Evolutionary conservation across 2,113 vertebrate genomes (phyloP).

Genomic region (rabbit (Oryctolagus cuniculus)): mOryCun1.1 NC_091436.1:41632501-41633000

Average conservation of each 20-base stretch:
- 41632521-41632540: too few species aligned
- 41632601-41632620: background rate
- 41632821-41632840: background rate
- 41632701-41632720: background rate
- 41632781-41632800: background rate
- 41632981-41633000: background rate
- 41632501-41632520: too few species aligned
- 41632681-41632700: background rate
- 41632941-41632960: background rate
- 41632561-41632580: too few species aligned
- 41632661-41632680: background rate
- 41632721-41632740: background rate
- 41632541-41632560: too few species aligned
- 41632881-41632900: background rate
- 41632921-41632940: conserved; percentile 1
- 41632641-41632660: background rate
- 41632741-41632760: background rate
- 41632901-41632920: background rate
- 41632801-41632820: background rate
- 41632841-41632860: background rate
- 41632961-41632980: background rate
- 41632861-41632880: conserved; percentile 4
- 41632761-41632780: conserved; percentile 17
- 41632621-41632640: background rate
- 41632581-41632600: background rate